A percentile compares a stretch with the other conserved stretches of the same genome.
Conservation (phyloP, 2,888 invertebrate species). For the Zonitis immaculata region DNA sequence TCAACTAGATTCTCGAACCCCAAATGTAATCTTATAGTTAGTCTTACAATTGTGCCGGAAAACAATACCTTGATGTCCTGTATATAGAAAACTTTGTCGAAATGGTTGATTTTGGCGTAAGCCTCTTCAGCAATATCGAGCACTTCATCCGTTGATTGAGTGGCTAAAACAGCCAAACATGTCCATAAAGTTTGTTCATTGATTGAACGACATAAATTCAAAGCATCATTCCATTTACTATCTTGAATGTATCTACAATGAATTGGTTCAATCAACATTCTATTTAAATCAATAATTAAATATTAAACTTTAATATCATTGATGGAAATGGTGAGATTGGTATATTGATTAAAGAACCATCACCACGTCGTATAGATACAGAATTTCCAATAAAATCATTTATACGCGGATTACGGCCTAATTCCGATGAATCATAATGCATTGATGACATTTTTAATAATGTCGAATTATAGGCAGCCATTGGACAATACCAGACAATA, state of each 20-base stretch:
- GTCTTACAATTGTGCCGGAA: no score
- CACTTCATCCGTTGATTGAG: slow-evolving; percentile 66
- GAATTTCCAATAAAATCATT: slow-evolving; percentile 79
- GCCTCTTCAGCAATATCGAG: slow-evolving; percentile 92
- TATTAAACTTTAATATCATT: slow-evolving; percentile 48
- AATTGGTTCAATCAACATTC: slow-evolving; percentile 15
- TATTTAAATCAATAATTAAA: slow-evolving; percentile 35
- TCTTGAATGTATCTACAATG: slow-evolving; percentile 59
- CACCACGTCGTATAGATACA: slow-evolving; percentile 78
- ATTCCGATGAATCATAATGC: slow-evolving; percentile 59
- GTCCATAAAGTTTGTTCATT: slow-evolving; percentile 80
- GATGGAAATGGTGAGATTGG: slow-evolving; percentile 68
- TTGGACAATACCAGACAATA: slow-evolving; percentile 79
- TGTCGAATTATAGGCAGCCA: slow-evolving; percentile 66
- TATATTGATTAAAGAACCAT: slow-evolving; percentile 78
- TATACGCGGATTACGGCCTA: slow-evolving; percentile 81
- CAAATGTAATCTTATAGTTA: no score
- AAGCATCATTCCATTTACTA: slow-evolving; percentile 63
- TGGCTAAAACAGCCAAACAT: slow-evolving; percentile 86
- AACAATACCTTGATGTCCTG: slow-evolving; percentile 68
- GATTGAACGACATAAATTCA: slow-evolving; percentile 42
- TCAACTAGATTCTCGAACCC: no score
- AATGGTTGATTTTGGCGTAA: slow-evolving; percentile 84
- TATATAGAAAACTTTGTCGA: slow-evolving; percentile 81
- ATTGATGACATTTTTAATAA: slow-evolving; percentile 60